These are phyloP conservation scores for Stegodyphus dumicola DNA, from an alignment of 1,140 invertebrate genomes.

Conservation along the genomic window DNA sequence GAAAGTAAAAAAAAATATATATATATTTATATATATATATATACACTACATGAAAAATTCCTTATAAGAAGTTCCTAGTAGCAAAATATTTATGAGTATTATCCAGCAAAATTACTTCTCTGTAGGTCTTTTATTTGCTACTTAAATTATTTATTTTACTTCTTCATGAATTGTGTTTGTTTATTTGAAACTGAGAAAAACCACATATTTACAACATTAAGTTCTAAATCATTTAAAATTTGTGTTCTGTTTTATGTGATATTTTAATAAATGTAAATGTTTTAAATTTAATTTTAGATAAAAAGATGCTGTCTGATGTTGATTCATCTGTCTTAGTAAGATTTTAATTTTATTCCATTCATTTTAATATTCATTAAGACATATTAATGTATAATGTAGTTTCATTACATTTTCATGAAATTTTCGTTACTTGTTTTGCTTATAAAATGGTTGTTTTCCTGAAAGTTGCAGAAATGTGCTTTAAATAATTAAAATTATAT, in stretches of 20 bases:
- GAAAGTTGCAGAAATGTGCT: not conserved
- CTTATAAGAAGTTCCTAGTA: too few species aligned
- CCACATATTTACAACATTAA: too few species aligned
- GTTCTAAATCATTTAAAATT: too few species aligned
- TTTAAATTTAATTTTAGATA: conserved; percentile 35
- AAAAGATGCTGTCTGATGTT: conserved; percentile 17
- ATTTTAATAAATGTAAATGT: not conserved
- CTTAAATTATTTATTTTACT: not conserved
- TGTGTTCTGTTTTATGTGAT: not conserved
- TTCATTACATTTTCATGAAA: not conserved
- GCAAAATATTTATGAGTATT: too few species aligned
- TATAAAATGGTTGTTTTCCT: not conserved
- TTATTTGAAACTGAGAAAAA: not conserved
- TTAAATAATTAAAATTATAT: too few species aligned
- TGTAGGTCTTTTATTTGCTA: not conserved
- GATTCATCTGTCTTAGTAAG: conserved; percentile 28
- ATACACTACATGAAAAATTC: too few species aligned
- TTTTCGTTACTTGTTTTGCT: not conserved
- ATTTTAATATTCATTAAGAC: too few species aligned
- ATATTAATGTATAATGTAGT: too few species aligned
- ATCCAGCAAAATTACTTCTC: not conserved
- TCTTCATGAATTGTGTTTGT: not conserved
- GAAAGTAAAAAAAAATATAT: too few species aligned
- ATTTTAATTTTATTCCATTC: not conserved
- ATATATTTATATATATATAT: too few species aligned